Evolutionary conservation across 2,888 invertebrate species (phyloP).

Genomic region (Cremastinae sp.): DNA sequence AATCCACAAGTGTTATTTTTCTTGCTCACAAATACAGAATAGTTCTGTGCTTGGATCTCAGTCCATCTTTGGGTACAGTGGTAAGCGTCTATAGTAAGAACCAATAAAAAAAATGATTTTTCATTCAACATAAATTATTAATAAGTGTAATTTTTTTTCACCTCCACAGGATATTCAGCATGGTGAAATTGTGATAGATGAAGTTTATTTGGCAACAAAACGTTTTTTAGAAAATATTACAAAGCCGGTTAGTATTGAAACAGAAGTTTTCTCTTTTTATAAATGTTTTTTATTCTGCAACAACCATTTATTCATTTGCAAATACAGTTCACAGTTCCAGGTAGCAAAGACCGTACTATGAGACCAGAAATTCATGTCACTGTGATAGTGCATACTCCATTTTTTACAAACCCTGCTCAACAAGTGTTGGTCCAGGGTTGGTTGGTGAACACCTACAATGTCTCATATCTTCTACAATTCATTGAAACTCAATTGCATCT

Average conservation of each 20-base stretch:
- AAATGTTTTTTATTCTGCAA: too few species aligned
- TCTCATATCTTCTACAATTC: conserved; percentile 82
- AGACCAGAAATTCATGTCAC: conserved; percentile 87
- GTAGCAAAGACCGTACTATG: conserved; percentile 83
- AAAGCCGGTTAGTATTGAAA: conserved; percentile 81
- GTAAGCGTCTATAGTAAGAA: conserved; percentile 79
- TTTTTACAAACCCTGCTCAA: conserved; percentile 86
- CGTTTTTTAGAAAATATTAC: conserved; percentile 83
- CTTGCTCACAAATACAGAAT: conserved; percentile 87
- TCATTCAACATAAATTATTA: not conserved
- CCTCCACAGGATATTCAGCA: conserved; percentile 82
- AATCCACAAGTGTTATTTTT: conserved; percentile 85
- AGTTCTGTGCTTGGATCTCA: conserved; percentile 89
- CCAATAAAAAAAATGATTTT: not conserved
- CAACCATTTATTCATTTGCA: conserved; percentile 32
- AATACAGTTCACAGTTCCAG: conserved; percentile 86
- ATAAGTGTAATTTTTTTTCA: conserved; percentile 9
- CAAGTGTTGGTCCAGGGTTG: conserved; percentile 88
- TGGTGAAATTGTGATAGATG: conserved; percentile 84
- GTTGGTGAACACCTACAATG: conserved; percentile 83
- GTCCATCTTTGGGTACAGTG: conserved; percentile 88
- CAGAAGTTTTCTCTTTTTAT: not conserved
- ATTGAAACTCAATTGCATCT: conserved; percentile 83
- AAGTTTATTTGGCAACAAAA: conserved; percentile 83
- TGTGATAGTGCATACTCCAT: conserved; percentile 89